Evolutionary conservation across 2,113 vertebrate genomes (phyloP).

Genomic region (Cercocebus atys): DNA sequence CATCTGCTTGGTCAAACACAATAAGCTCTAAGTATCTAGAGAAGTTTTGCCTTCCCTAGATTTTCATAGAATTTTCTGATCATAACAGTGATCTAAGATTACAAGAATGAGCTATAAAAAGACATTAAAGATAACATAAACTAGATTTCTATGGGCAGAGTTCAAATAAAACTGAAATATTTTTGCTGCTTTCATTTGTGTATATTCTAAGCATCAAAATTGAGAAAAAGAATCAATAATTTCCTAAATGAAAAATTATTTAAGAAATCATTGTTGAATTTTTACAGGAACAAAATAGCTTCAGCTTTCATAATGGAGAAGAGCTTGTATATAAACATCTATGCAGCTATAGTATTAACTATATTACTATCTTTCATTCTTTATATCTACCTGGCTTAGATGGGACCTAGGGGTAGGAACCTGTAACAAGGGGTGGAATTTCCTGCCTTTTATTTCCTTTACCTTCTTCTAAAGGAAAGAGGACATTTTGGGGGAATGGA

Average conservation of each 20-base stretch:
- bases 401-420: not conserved
- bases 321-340: not conserved
- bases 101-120: not conserved
- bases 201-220: not conserved
- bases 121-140: not conserved
- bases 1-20: not conserved
- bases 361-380: not conserved
- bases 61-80: slow-evolving; percentile 22
- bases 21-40: not conserved
- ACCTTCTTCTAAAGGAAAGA: not conserved
- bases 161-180: not conserved
- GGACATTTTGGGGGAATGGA: not conserved
- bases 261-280: not conserved
- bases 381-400: not conserved
- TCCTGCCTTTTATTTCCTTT: not conserved
- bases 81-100: not conserved
- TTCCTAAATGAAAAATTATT: not conserved
- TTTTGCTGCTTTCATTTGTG: not conserved
- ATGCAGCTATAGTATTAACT: not conserved
- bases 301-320: not conserved
- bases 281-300: not conserved
- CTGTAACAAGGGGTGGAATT: not conserved
- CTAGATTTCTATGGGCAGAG: not conserved
- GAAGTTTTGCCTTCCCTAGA: not conserved
- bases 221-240: not conserved